A percentile compares a stretch with the other conserved stretches of the same genome.
phyloP scores from a whole-genome alignment of 1,140 invertebrate genomes.

The Laodelphax striatellus region DNA sequence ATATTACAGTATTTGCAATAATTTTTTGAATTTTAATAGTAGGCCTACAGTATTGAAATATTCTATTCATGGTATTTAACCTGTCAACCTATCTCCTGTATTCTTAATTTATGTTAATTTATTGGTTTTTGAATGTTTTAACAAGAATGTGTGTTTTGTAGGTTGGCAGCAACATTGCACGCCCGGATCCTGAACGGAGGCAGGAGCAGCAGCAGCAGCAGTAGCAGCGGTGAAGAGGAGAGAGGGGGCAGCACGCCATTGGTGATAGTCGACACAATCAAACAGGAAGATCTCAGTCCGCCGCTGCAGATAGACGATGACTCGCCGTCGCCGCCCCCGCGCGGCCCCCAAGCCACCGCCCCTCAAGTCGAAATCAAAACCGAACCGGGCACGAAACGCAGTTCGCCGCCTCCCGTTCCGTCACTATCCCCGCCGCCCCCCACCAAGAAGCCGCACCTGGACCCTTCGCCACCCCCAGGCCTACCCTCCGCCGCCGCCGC shows the following conservation, averaged over 20 bases:
- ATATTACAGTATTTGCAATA: too few relatives aligned
- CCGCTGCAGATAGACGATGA: slow-evolving; percentile 11
- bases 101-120: too few relatives aligned
- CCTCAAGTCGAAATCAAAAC: slow-evolving; percentile 18
- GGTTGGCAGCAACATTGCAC: slow-evolving; percentile 68
- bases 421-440: slow-evolving; percentile 10
- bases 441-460: slow-evolving; percentile 18
- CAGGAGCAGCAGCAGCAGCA: slow-evolving; percentile 17
- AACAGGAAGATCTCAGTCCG: slow-evolving; percentile 2
- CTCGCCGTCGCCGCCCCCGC: not conserved
- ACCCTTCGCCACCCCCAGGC: slow-evolving; percentile 9
- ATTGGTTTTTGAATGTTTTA: too few relatives aligned
- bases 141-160: not conserved
- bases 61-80: too few relatives aligned
- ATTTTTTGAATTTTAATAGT: too few relatives aligned
- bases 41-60: too few relatives aligned
- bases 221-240: slow-evolving; percentile 21
- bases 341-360: too few relatives aligned
- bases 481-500: slow-evolving; percentile 7
- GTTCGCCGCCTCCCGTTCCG: slow-evolving; percentile 5
- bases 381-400: slow-evolving; percentile 13
- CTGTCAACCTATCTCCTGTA: too few relatives aligned
- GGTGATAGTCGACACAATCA: slow-evolving; percentile 10
- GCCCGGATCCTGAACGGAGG: slow-evolving; percentile 53
- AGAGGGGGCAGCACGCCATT: slow-evolving; percentile 13